Evolutionary conservation across 2,888 invertebrate genomes (phyloP), one percentile per base, ranked within the genome.

Genomic region (Volucella inanis): DNA sequence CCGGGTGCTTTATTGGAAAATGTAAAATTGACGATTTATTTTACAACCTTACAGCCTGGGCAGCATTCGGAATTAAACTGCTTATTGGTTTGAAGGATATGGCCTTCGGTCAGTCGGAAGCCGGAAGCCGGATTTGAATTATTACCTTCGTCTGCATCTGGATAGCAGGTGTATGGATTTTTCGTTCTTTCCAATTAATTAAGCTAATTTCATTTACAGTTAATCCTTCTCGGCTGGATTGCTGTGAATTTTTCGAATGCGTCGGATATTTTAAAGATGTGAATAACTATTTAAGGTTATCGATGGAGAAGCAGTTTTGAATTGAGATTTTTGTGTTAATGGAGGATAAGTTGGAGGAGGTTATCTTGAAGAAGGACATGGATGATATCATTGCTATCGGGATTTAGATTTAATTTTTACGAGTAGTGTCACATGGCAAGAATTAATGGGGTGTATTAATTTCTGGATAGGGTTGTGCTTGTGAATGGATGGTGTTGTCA

Each of bases 1-100:
- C 12, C 41, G 38, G 11, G 31, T 45, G 6, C 31, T 67, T 65
- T 38, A 52, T 65, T 41, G 52, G 52, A n/a, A 41, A 43, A 43
- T 45, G 14, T 49, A 47, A 47, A 55, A 41, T 74, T 64, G 57
- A 75, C 31, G 75, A 43, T 45, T 57, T 75, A 49, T 65, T 74
- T 57, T 39, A 41, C 39, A 31, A 9, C 22, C 55, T 38, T 45
- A 45, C 45, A 45, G 12, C n/a, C 4, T 15, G 10, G 57, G 14
- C 11, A 15, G 15, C 31, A 14, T 39, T 10, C 31, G 50, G n/a
- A 38, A 55, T 38, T 54, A n/a, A 41, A 12, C 11, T 64, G 64
- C 18, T 50, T 49, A 38, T n/a, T 14, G n/a, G 45, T 41, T 50
- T 49, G 14, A 9, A n/a, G n/a, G 45, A 8, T 18, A 1, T 9